These are phyloP conservation scores for Trididemnum miniatum DNA, from an alignment of 23 tunicate species.

Conservation along the genomic window DNA sequence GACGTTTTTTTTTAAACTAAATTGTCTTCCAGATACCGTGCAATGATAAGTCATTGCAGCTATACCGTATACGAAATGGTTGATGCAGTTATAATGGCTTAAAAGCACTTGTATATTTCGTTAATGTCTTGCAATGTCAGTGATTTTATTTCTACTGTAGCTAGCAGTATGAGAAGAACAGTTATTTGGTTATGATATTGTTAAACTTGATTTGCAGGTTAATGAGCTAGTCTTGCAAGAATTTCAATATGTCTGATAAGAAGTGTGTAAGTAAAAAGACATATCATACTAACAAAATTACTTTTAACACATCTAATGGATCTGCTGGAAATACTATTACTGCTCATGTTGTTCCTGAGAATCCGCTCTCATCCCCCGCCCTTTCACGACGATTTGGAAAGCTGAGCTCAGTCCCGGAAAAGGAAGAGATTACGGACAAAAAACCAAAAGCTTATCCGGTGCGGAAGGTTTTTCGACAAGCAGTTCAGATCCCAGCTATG, in stretches of 20 bases:
- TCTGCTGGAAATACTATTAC: background rate
- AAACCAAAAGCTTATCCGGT: slow-evolving; percentile 1
- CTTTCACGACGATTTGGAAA: slow-evolving; percentile 16
- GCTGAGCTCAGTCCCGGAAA: slow-evolving; percentile 16
- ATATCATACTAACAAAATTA: background rate
- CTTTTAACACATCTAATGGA: background rate
- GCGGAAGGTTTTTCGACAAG: background rate
- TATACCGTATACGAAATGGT: too few relatives aligned
- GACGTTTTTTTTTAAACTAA: too few relatives aligned
- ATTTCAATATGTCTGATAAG: background rate
- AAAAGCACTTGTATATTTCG: too few relatives aligned
- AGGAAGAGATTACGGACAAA: slow-evolving; percentile 5
- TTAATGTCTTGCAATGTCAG: background rate
- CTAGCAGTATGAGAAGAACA: background rate
- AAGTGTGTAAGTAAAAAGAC: background rate
- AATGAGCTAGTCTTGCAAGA: too few relatives aligned
- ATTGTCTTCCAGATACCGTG: too few relatives aligned
- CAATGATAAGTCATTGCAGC: too few relatives aligned
- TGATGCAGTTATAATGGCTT: too few relatives aligned
- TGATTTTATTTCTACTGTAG: background rate
- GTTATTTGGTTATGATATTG: too few relatives aligned
- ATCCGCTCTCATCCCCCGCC: slow-evolving; percentile 24
- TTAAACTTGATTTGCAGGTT: too few relatives aligned
- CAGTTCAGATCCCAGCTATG: background rate
- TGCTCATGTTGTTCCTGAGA: background rate